Evolutionary conservation across 2,113 vertebrate genomes (phyloP), one percentile per base, ranked within the genome.

Genomic region (Muntiacus reevesi): DNA sequence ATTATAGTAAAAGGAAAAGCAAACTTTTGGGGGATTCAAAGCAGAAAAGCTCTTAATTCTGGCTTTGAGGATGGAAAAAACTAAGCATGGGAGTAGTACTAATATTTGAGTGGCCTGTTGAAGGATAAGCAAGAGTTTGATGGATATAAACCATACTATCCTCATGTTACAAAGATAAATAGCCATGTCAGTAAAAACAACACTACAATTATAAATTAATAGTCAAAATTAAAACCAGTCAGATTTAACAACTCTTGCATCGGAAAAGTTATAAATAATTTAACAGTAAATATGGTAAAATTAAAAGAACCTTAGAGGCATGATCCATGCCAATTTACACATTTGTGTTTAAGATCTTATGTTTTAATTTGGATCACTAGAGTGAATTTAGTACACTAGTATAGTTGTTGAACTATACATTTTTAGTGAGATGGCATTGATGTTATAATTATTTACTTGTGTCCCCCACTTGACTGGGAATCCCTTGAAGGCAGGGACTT

Each of bases 91-190:
- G 52, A 50, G 16, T 84, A 76, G 47, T 79, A 78, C 27, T 76
- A 76, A 76, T 76, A 76, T 95, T 85, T 92, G 57, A 97, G 45
- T 84, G 50, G 59, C 33, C 15, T 79, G 43, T 88, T 82, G 52
- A 54, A 50, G 19, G 71, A 89, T 45, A 95, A 92, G 67, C 54
- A 86, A 90, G 54, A 76, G 17, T 89, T 81, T 96, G 91, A 97
- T 60, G 40, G 88, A 86, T 83, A 79, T 28, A 84, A 64, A 95
- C 9, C 59, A 78, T 67, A 76, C 30, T 91, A 17, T 57, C 78
- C 67, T 97, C 55, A 84, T 40, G 27, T 94, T 89, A 87, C 76
- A 71, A 74, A 88, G n/a, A 54, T 52, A 40, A 90, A 93, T 93
- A 93, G 83, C 91, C 40, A 30, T 33, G 47, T 67, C 87, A 91